Conservation (phyloP, 2,888 invertebrate genomes). For the Drosophila acutilabella region DNA sequence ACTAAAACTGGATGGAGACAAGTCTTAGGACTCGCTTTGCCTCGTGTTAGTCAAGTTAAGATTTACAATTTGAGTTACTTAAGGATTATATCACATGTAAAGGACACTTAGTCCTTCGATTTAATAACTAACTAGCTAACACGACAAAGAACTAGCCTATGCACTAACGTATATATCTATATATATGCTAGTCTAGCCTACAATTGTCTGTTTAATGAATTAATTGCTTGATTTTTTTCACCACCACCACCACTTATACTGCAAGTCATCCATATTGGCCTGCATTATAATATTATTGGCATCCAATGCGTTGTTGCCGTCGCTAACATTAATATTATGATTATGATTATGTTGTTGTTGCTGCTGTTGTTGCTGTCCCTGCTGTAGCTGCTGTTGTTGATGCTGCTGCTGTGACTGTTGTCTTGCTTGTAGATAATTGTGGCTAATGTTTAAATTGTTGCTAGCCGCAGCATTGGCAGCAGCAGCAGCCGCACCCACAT, state of each 20-base stretch:
- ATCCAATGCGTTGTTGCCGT: conserved; percentile 83
- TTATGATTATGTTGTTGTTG: conserved; percentile 63
- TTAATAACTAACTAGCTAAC: conserved; percentile 33
- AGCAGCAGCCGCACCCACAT: conserved; percentile 61
- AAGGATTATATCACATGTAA: conserved; percentile 70
- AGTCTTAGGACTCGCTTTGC: not conserved
- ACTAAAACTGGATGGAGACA: conserved; percentile 13
- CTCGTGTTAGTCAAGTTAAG: conserved; percentile 40
- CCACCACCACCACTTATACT: conserved; percentile 84
- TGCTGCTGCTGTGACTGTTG: conserved; percentile 59
- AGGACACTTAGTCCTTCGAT: conserved; percentile 16
- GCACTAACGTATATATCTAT: conserved; percentile 27
- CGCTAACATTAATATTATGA: conserved; percentile 74
- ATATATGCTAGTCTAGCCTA: conserved; percentile 59
- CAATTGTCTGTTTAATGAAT: conserved; percentile 25
- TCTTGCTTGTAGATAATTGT: conserved; percentile 67
- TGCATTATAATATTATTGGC: conserved; percentile 83
- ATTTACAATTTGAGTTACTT: conserved; percentile 76
- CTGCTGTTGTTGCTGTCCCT: conserved; percentile 53
- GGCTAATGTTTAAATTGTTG: conserved; percentile 72
- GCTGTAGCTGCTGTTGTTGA: conserved; percentile 48
- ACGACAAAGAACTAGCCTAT: conserved; percentile 28
- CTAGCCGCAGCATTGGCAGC: conserved; percentile 57
- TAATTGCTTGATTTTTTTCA: conserved; percentile 67
- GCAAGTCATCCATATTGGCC: conserved; percentile 84